Evolutionary conservation across 2,888 invertebrate genomes (phyloP).

Genomic region (Metacarcinus magister): DNA sequence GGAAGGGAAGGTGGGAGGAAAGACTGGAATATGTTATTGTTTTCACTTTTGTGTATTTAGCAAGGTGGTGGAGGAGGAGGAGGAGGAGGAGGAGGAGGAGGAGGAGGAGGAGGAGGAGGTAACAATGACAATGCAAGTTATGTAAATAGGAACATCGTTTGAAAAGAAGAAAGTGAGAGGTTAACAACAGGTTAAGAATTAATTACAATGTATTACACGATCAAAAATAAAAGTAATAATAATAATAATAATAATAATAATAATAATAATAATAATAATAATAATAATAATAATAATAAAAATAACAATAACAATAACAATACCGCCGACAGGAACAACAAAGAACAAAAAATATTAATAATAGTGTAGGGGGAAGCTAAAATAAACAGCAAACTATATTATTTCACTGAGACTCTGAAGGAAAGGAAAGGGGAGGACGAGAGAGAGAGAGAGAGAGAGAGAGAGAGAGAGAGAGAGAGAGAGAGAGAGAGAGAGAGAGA

Average conservation of each 20-base stretch:
- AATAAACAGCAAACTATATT: neutral
- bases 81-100: neutral
- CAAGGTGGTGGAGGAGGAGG: neutral
- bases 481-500: neutral
- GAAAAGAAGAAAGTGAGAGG: neutral
- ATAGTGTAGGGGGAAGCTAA: neutral
- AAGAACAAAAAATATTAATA: neutral
- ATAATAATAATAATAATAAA: neutral
- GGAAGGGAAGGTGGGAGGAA: neutral
- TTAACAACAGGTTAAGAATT: neutral
- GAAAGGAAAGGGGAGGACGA: neutral
- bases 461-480: neutral
- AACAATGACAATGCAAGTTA: neutral
- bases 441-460: neutral
- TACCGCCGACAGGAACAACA: neutral
- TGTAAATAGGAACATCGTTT: neutral
- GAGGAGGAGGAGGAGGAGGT: neutral
- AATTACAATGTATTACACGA: neutral
- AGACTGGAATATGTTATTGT: neutral
- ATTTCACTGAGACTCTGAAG: no score
- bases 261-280: neutral
- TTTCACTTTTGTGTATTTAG: no score
- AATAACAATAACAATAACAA: neutral
- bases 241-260: neutral
- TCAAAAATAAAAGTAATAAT: neutral